Base-by-base conservation (phyloP, 2,113 vertebrate species). In the Osmerus eperlanus region DNA sequence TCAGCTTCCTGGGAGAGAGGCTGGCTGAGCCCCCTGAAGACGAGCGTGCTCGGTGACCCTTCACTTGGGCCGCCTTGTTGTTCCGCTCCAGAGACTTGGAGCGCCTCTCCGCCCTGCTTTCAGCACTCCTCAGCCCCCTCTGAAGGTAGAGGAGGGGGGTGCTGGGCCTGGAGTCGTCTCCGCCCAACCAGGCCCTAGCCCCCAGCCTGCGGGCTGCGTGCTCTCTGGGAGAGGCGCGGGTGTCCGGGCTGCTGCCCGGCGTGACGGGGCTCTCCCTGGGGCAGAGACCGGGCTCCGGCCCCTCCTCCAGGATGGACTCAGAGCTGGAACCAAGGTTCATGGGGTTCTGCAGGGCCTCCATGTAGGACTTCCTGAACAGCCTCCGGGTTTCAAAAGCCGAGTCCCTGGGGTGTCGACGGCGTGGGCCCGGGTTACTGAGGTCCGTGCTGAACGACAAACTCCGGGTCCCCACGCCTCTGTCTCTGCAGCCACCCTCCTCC, bases 341-440 rank as follows among this genome's bases (percentile, higher is more conserved):
- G 13, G 94, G 94, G 72, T 95, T 95, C 76, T 91, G 93, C 63
- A 95, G 77, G 2, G 94, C 94, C 80, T 95, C 94, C 90, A 95
- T 92, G 81, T 95, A 95, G 2, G 94, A 95, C 62, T 94, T 94
- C 53, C 94, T 86, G 76, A 95, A 94, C 75, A 94, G 86, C 21
- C 93, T 89, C 21, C 88, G 91, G 41, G 87, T 87, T 82, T 94
- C 93, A 60, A 91, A 89, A 3, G 85, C 56, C 0, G 92, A 90
- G 82, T 93, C 92, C 77, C 91, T 86, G 1, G 88, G 81, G 4
- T 84, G 83, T 23, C 73, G 88, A 1, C 89, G 78, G 51, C 82
- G 82, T 65, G 88, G 86, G 55, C 84, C 72, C 0, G 90, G 90
- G 70, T 92, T 89, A 72, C 87, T 91, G 65, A 87, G 80, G 59